Conservation (phyloP, 2,797 vertebrate species). For the Tiaroga cobitis region DNA sequence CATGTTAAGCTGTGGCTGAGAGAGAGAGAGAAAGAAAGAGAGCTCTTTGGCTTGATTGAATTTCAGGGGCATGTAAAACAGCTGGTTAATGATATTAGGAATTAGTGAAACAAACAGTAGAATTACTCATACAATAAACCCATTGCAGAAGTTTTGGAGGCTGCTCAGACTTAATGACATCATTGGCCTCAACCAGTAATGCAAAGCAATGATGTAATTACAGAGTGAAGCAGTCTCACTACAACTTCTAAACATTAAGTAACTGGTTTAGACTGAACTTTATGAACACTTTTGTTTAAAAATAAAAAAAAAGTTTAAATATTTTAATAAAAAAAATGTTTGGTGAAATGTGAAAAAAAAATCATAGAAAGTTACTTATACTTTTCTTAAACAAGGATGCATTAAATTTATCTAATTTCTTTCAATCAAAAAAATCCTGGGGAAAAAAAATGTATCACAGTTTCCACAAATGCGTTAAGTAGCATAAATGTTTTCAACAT, state of each 20-base stretch:
- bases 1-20: conserved; percentile 49
- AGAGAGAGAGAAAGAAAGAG: conserved; percentile 57
- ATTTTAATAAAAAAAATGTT: too few species aligned
- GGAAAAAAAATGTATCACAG: neutral
- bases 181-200: conserved; percentile 60
- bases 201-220: conserved; percentile 44
- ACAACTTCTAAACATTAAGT: neutral
- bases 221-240: conserved; percentile 19
- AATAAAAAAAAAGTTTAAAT: neutral
- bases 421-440: neutral
- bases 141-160: conserved; percentile 65
- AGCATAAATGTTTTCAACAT: neutral
- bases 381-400: neutral
- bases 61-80: conserved; percentile 71
- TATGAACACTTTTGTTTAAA: neutral
- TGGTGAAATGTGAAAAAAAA: neutral
- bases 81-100: conserved; percentile 67
- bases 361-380: neutral
- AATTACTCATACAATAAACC: conserved; percentile 68
- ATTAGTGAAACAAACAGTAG: conserved; percentile 76
- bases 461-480: neutral
- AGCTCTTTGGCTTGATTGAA: conserved; percentile 70
- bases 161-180: conserved; percentile 68
- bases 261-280: conserved; percentile 1
- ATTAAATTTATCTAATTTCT: neutral